Evolutionary conservation across 2,888 invertebrate species (phyloP), one percentile per base, ranked within the genome.

Genomic region (Tupiocoris notatus): DNA sequence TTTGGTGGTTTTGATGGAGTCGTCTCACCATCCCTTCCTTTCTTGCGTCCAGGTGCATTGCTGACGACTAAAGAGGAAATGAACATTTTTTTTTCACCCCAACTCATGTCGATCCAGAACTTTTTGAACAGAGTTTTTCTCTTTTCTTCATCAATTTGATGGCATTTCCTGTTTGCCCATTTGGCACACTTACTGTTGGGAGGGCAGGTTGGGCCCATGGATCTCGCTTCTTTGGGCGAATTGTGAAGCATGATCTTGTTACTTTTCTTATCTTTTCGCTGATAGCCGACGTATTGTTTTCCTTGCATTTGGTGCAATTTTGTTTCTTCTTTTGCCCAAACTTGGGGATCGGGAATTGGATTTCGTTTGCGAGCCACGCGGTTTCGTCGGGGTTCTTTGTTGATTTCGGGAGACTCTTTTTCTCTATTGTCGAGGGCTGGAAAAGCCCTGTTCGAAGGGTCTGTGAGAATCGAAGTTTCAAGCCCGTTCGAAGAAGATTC

Each of bases 241-340:
- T 73, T 54, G 18, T 73, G 73, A 24, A 73, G 16, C 39, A 73
- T 63, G 7, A 25, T 25, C 2, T 21, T 63, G 1, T 23, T 3
- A 2, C 58, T 65, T 20, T 73, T 73, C 39, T 73, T 73, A 23
- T 73, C 54, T 67, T 66, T 54, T 54, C 73, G 24, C 21, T 54
- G 1, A 20, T 7, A 73, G 3, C 73, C 63, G 1, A 61, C 16
- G 39, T 73, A 73, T 3, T 25, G 1, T 39, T 63, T 39, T 21
- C 73, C 73, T 20, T 63, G 24, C 73, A 73, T 73, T 7, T 63
- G 54, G 16, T 63, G 24, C 20, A 73, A 1, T 66, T 73, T 73
- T n/a, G 63, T 17, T 22, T 73, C 73, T 9, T 66, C 66, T 18
- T 54, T 39, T 9, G 66, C 63, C 63, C 63, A 63, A 63, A 63